Base-by-base conservation (phyloP, 1,140 invertebrate genomes). In the Ceratosolen fusciceps region DNA sequence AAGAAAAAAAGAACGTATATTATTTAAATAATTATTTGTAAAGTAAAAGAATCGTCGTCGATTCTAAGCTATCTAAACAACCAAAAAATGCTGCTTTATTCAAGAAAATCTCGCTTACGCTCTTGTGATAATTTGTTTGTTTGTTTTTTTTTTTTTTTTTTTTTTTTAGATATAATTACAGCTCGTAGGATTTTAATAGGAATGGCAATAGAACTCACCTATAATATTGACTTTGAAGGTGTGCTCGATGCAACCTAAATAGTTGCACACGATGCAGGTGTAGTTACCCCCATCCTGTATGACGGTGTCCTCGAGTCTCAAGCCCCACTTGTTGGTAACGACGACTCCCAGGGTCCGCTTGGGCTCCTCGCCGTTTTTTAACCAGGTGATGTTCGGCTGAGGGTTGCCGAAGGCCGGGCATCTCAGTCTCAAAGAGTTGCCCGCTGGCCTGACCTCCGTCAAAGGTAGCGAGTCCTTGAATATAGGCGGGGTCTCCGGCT, bases 191-290 rank as follows among this genome's bases (percentile, higher is more conserved):
- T 14, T 16, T 16, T 37, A 62, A 62, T 34, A 34, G 2, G 4
- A 34, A 10, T 5, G 1, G 12, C 7, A 19, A 39, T 21, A 2
- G 9, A 82, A 89, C 92, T 93, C 90, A 96, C 96, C 95, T 81
- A 94, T 91, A 70, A 97, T 92, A 76, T 94, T 92, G 9, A 97
- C 90, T 79, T 91, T 92, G 84, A 93, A 95, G 0, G 93, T 95
- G 84, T 94, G 94, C 54, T 94, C 92, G 70, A 97, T 94, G 84
- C 95, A 96, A 10, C 94, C 96, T 24, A 94, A 85, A 10, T 90
- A 85, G 86, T 98, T 98, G 89, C 94, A 95, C 9, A 96, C 94
- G 37, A 94, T 90, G 84, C 97, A 98, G 0, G 94, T 97, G 86
- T 98, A 98, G 83, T 95, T 95, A 29, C 96, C 96, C 60, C 92